Conservation (phyloP, 2,888 invertebrate genomes). For the Geotrupes spiniger region DNA sequence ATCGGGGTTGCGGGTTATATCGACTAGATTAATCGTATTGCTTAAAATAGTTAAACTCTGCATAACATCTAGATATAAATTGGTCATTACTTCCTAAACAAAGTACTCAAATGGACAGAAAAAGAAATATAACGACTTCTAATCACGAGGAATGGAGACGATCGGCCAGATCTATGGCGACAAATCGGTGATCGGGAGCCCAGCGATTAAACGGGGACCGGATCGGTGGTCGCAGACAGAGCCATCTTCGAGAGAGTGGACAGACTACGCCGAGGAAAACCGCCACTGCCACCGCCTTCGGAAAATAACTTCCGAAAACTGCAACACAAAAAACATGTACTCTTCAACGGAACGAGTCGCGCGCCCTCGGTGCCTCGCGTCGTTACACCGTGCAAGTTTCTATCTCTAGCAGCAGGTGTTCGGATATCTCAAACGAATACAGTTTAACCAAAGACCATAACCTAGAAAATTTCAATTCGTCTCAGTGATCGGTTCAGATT, state of each 20-base stretch:
- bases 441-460: constrained; percentile 17
- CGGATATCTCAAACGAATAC: constrained; percentile 13
- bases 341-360: not conserved
- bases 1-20: no score
- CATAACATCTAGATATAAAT: no score
- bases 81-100: no score
- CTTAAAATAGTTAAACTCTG: no score
- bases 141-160: constrained; percentile 23
- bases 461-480: constrained; percentile 10
- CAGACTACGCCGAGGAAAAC: constrained; percentile 77
- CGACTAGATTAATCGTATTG: no score
- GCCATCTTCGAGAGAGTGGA: constrained; percentile 79
- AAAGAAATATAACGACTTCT: no score
- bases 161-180: constrained; percentile 28
- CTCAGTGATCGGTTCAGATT: no score
- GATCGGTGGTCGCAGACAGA: constrained; percentile 48
- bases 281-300: constrained; percentile 69
- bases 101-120: no score
- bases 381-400: not conserved
- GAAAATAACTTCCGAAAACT: constrained; percentile 90
- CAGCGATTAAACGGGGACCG: constrained; percentile 41
- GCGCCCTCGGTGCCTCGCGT: not conserved
- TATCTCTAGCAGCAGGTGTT: constrained; percentile 17
- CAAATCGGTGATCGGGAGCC: constrained; percentile 7
- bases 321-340: constrained; percentile 37